These are phyloP conservation scores for Thalassoma bifasciatum DNA, from an alignment of 2,113 vertebrate genomes.

Conservation along the genomic window DNA sequence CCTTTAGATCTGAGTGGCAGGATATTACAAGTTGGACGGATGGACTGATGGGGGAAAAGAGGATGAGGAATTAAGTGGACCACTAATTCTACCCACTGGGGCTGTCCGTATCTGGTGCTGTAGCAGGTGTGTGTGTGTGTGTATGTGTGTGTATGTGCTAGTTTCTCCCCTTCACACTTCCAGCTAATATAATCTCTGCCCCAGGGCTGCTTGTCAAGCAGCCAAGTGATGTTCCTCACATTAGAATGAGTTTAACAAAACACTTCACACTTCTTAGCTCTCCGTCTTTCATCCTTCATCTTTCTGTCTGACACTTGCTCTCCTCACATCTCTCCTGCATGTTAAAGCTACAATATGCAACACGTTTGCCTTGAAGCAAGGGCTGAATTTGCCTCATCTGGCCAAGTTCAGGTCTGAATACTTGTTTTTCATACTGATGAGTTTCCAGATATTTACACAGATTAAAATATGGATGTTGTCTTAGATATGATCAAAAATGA, in stretches of 20 bases:
- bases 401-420: neutral
- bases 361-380: constrained; percentile 29
- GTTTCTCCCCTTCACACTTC: constrained; percentile 1
- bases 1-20: constrained; percentile 15
- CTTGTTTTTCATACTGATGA: constrained; percentile 7
- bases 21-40: constrained; percentile 6
- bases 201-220: constrained; percentile 55
- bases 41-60: constrained; percentile 8
- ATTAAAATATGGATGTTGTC: neutral
- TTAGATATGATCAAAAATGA: neutral
- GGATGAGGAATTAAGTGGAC: constrained; percentile 9
- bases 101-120: constrained; percentile 1
- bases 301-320: constrained; percentile 38
- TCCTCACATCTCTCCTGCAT: constrained; percentile 26
- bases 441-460: constrained; percentile 7
- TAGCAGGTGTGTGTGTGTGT: constrained; percentile 27
- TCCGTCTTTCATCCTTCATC: constrained; percentile 31
- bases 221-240: constrained; percentile 52
- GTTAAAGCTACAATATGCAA: constrained; percentile 18
- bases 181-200: constrained; percentile 50
- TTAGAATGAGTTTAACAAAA: constrained; percentile 66
- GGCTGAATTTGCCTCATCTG: constrained; percentile 21
- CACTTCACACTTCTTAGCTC: constrained; percentile 36
- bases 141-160: neutral
- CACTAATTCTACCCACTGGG: constrained; percentile 31